Percentiles rank a stretch among this genome's conserved stretches.
Conservation (phyloP, 2,797 vertebrate genomes). For the Muscicapa comitata region DNA sequence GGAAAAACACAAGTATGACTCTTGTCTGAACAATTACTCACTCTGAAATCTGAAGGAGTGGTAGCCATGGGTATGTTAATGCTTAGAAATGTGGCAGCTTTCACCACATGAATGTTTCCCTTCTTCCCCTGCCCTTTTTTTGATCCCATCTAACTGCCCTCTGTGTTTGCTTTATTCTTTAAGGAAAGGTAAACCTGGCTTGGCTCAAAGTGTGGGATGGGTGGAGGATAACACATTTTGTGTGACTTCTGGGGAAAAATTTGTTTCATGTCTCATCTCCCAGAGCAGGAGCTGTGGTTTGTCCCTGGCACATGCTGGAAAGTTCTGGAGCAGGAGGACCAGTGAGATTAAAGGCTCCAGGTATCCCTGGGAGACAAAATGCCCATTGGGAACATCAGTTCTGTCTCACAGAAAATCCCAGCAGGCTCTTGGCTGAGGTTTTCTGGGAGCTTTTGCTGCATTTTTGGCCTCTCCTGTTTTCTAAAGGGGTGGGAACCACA, state of each 20-base stretch:
- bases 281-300: not conserved
- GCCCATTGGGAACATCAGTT: not conserved
- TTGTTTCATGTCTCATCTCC: not conserved
- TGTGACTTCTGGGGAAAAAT: not conserved
- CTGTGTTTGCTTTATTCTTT: not conserved
- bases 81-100: not conserved
- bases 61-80: not conserved
- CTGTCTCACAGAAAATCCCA: not conserved
- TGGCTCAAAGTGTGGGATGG: not conserved
- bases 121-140: not conserved
- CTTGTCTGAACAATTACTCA: not conserved
- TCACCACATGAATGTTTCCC: not conserved
- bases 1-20: not conserved
- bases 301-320: not conserved
- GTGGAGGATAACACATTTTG: fast-evolving
- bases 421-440: fast-evolving
- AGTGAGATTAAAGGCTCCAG: not conserved
- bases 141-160: not conserved
- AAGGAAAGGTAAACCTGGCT: not conserved
- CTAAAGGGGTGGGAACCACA: not conserved
- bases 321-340: not conserved
- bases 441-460: not conserved
- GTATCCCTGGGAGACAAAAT: not conserved
- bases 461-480: not conserved
- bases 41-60: not conserved